Evolutionary conservation across 2,113 vertebrate species (phyloP), one percentile per base, ranked within the genome.

Genomic region (Lophochroa leadbeateri): DNA sequence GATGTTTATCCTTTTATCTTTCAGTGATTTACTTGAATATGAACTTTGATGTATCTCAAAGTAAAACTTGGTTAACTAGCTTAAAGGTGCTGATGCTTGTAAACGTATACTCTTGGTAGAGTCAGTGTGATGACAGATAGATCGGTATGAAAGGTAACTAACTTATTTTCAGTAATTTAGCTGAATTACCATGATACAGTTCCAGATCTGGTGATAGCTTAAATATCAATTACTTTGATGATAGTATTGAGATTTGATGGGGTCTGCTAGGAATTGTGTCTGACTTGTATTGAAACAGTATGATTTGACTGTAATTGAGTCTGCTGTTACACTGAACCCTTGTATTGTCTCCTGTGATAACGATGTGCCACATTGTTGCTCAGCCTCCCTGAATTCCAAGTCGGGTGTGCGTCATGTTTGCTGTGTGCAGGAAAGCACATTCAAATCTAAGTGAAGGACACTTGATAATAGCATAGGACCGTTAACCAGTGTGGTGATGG

Each of bases 181-280:
- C 33, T 58, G 28, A 78, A 28, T 77, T 90, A n/a, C 18, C 47
- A 33, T 81, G 14, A 63, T 53, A 19, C 0, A 49, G 9, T n/a
- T 88, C n/a, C 64, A 95, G 41, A 55, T 64, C 35, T 47, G 35
- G 16, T 71, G 50, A 33, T 55, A 81, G 33, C 15, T 71, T 82
- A 31, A 13, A 3, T 63, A 60, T 20, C 2, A 12, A 20, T 50
- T 82, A 75, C 33, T 86, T 74, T 7, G 12, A 21, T 75, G 55
- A 25, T 17, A 72, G 13, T 82, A 55, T 41, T 76, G 49, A n/a
- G 53, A 52, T 63, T 69, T 65, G 24, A 47, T 60, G 43, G 33
- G 72, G 47, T 43, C 43, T 5, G 0, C 65, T 88, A n/a, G 31
- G 6, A 93, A 44, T 88, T 1, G 0, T 2, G 4, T 37, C 21